phyloP scores from a whole-genome alignment of 2,888 invertebrate genomes.

The Microctonus brassicae region DNA sequence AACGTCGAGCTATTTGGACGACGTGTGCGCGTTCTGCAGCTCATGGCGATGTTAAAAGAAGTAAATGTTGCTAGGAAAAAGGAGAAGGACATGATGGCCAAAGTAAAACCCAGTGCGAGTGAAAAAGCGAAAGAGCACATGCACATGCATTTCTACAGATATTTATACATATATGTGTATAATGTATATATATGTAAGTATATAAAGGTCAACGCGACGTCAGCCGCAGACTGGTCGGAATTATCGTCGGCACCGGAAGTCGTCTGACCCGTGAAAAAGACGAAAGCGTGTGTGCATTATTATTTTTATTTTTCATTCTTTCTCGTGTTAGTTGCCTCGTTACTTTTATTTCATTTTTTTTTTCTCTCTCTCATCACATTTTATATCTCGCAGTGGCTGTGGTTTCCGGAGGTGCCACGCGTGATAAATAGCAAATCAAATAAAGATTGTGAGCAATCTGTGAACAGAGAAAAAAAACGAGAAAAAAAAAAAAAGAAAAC shows the following conservation, averaged over 20 bases:
- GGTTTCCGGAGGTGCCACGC: conserved; percentile 21
- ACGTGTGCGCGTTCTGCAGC: neutral
- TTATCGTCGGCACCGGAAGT: conserved; percentile 36
- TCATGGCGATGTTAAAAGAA: conserved; percentile 11
- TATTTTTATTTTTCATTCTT: conserved; percentile 9
- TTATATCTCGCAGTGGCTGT: conserved; percentile 1
- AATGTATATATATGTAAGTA: neutral
- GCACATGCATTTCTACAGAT: neutral
- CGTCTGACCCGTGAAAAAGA: conserved; percentile 27
- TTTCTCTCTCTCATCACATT: conserved; percentile 6
- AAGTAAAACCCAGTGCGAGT: neutral
- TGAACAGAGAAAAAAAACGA: neutral
- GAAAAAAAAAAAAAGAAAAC: neutral
- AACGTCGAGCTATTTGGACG: conserved; percentile 22
- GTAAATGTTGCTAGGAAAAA: conserved; percentile 30
- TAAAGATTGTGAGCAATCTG: conserved; percentile 31
- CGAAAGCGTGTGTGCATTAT: conserved; percentile 10
- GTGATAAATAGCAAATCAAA: conserved; percentile 34
- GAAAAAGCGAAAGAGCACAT: neutral
- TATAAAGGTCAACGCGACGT: conserved; percentile 24
- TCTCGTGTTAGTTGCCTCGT: neutral
- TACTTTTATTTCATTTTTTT: neutral
- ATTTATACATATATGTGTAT: neutral
- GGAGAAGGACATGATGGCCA: neutral
- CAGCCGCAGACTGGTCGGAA: conserved; percentile 36